These are phyloP conservation scores for Lithophane ornitopus DNA, from an alignment of 2,888 invertebrate species.

Conservation along the genomic window DNA sequence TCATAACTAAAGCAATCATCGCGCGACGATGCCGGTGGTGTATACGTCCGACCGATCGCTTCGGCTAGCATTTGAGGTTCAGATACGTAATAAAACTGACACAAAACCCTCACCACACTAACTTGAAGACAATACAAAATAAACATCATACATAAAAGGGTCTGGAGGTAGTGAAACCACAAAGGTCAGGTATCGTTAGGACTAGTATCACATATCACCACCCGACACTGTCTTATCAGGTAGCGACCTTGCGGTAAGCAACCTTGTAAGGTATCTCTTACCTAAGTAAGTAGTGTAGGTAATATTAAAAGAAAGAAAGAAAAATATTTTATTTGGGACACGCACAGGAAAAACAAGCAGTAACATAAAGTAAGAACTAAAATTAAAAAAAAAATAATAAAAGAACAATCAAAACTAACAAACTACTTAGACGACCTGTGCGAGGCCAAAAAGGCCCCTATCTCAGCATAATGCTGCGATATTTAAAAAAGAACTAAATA, in stretches of 20 bases:
- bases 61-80: too few relatives aligned
- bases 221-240: conserved; percentile 40
- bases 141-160: neutral
- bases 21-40: neutral
- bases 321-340: too few relatives aligned
- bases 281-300: neutral
- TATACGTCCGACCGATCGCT: neutral
- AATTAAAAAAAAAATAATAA: too few relatives aligned
- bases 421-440: too few relatives aligned
- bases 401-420: too few relatives aligned
- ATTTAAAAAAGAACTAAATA: too few relatives aligned
- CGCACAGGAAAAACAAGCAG: too few relatives aligned
- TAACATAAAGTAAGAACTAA: too few relatives aligned
- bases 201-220: conserved; percentile 27
- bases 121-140: conserved; percentile 1
- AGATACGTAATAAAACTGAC: neutral
- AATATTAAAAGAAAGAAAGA: too few relatives aligned
- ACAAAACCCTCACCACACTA: neutral
- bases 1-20: neutral
- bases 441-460: too few relatives aligned
- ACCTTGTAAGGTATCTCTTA: conserved; percentile 27
- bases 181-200: conserved; percentile 20
- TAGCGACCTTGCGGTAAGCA: conserved; percentile 33
- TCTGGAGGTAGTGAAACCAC: conserved; percentile 40
- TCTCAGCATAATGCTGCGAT: too few relatives aligned